Base-by-base conservation (phyloP, 2,888 invertebrate genomes). In the Vannuccia rotundouncinata region DNA sequence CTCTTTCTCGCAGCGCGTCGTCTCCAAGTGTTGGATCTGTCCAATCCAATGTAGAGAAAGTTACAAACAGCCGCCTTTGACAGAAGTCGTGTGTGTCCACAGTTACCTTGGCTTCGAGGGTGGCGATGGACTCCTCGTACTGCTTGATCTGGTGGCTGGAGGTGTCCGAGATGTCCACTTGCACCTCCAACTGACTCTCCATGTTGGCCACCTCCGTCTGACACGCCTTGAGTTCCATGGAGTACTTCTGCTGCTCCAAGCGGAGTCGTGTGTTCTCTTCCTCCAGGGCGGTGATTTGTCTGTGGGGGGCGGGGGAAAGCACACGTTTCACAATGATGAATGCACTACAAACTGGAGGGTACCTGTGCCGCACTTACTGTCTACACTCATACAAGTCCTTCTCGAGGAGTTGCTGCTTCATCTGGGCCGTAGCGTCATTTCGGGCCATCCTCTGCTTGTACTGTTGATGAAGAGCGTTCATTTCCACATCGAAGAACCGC, bases 231-330 rank as follows among this genome's bases (percentile, higher is more conserved):
- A 66, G 5, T 22, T 66, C 22, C 2, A 5, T 66, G 22, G 10
- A 22, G 10, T 27, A 66, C 66, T 66, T 5, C 22, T 66, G 66
- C 66, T 66, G 66, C 2, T 66, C 66, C 66, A 66, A 2, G 22
- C 66, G 66, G 2, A 66, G 66, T 5, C 66, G 66, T 2, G 66
- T 22, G 66, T 66, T 66, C 66, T 66, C 66, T 66, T 66, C 66
- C 10, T 22, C 10, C 5, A 66, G 66, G 5, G 2, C 66, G 25
- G 66, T 13, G 22, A 66, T n/a, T 22, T 5, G 22, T 2, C 66
- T 66, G 66, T 27, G 22, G 17, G 45, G 45, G 5, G 45, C 10
- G 45, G 45, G 45, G 45, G 45, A 17, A n/a, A n/a, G n/a, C n/a
- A n/a, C 17, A 17, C 45, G 45, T 5, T 45, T 10, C 5, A 45